These are phyloP conservation scores for Cephus runcator DNA, from an alignment of 2,888 invertebrate species.

Conservation along the genomic window DNA sequence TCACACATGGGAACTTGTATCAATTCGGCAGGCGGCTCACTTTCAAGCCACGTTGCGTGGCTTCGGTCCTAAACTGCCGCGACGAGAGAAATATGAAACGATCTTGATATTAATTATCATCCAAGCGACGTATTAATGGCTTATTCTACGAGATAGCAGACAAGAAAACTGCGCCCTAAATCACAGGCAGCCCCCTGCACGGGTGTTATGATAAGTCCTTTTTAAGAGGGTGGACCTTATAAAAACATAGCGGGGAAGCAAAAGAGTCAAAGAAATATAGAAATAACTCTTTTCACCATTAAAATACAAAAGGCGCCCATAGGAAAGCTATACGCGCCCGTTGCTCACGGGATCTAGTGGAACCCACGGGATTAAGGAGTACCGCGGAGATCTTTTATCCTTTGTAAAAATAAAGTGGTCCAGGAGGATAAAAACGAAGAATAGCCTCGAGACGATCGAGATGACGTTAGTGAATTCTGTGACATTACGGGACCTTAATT, in stretches of 20 bases:
- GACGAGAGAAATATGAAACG: slow-evolving; percentile 19
- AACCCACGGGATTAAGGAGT: neutral
- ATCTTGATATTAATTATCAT: slow-evolving; percentile 20
- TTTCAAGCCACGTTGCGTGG: neutral
- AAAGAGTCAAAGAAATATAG: neutral
- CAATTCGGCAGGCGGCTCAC: neutral
- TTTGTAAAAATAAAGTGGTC: neutral
- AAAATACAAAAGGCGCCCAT: neutral
- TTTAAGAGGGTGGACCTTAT: neutral
- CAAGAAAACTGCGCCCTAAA: slow-evolving; percentile 11
- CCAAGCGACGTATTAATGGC: slow-evolving; percentile 17
- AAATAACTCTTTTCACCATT: neutral
- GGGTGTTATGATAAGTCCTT: neutral
- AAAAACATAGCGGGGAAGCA: neutral
- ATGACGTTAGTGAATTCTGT: neutral
- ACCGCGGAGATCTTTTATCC: neutral
- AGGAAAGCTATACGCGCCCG: neutral
- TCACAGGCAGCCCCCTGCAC: slow-evolving; percentile 4
- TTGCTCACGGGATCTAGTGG: neutral
- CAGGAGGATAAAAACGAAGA: neutral
- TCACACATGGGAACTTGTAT: neutral
- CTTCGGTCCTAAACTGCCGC: slow-evolving; percentile 6
- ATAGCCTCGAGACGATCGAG: neutral
- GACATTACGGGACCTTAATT: neutral
- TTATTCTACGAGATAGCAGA: slow-evolving; percentile 13